Evolutionary conservation across 92 coral and sea anemone species (phyloP).

Genomic region (Umimayanthus kanabou): DNA sequence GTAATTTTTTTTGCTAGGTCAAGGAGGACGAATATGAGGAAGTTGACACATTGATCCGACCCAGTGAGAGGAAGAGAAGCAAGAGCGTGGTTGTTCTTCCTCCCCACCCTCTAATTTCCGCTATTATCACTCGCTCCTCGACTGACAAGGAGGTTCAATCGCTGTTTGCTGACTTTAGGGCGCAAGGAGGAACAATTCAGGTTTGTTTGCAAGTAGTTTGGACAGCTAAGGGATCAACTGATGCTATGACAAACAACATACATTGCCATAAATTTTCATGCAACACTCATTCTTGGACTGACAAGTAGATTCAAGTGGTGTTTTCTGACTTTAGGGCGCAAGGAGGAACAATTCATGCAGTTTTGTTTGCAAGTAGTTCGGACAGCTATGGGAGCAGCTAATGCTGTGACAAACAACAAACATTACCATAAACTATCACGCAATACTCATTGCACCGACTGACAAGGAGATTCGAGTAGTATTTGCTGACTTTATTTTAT

Average conservation of each 20-base stretch:
- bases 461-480: no score
- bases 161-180: slow-evolving; percentile 77
- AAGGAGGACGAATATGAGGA: slow-evolving; percentile 82
- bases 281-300: no score
- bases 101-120: slow-evolving; percentile 75
- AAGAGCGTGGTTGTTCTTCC: slow-evolving; percentile 58
- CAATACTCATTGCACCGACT: no score
- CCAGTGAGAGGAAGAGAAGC: slow-evolving; percentile 52
- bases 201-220: background rate
- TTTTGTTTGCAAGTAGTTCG: no score
- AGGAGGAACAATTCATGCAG: no score
- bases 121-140: slow-evolving; percentile 62
- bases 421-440: no score
- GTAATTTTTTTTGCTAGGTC: background rate
- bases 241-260: slow-evolving; percentile 32
- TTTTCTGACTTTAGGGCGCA: slow-evolving; percentile 55
- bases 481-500: no score
- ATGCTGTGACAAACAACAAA: no score
- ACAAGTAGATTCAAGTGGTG: background rate
- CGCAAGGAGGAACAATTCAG: slow-evolving; percentile 90
- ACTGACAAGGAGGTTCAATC: slow-evolving; percentile 60
- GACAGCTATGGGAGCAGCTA: no score
- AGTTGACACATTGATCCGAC: slow-evolving; percentile 57
- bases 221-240: slow-evolving; percentile 1
- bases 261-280: background rate